Percentiles rank a stretch among this genome's conserved stretches.
Evolutionary conservation across 2,113 vertebrate genomes (phyloP).

Genomic region (Lota lota): DNA sequence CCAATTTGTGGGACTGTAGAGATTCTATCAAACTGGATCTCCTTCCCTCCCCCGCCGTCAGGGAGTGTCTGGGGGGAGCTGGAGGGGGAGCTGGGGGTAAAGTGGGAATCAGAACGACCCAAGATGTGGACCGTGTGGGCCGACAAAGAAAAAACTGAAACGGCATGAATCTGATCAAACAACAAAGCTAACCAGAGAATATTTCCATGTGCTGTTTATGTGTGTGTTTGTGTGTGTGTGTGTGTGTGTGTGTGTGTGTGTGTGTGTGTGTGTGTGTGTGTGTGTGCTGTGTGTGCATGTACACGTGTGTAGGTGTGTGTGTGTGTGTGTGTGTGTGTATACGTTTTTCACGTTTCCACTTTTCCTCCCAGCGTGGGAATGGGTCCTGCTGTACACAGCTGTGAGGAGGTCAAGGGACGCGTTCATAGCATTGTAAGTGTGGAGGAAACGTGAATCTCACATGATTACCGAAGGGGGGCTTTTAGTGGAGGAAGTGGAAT

Average conservation of each 20-base stretch:
- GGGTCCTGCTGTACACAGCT: constrained; percentile 30
- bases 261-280: constrained; percentile 5
- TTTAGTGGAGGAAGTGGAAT: no score
- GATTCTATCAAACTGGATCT: no score
- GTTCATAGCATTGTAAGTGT: neutral
- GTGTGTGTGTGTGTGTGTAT: no score
- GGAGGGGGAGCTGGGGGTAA: no score
- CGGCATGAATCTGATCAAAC: constrained; percentile 2
- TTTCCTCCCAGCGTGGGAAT: constrained; percentile 29
- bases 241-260: constrained; percentile 6
- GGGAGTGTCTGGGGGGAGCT: no score
- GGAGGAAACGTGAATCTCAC: constrained; percentile 1
- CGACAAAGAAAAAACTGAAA: neutral
- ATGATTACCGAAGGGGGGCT: no score
- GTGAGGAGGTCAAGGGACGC: constrained; percentile 19
- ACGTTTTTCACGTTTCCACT: neutral
- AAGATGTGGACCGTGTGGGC: constrained; percentile 13
- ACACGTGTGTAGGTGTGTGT: no score
- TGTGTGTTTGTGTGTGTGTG: no score
- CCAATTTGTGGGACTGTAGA: no score
- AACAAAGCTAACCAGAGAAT: constrained; percentile 17
- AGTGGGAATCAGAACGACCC: constrained; percentile 24
- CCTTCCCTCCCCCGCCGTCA: no score
- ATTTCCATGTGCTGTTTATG: neutral
- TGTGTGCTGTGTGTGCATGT: no score